phyloP scores from a whole-genome alignment of 2,888 invertebrate species.

The Ryuthela nishihirai region DNA sequence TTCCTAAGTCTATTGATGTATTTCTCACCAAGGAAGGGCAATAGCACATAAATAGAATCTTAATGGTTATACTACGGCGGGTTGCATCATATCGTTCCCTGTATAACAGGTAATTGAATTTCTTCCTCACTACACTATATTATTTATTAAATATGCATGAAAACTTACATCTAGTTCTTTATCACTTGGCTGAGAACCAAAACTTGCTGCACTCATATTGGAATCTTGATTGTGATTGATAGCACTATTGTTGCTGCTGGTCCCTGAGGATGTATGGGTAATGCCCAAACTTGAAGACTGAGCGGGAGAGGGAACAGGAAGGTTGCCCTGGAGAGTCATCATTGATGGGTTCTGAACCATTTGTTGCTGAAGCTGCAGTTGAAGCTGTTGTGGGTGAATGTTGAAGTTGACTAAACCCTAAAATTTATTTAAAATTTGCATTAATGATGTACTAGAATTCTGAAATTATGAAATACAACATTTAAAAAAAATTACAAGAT shows the following conservation, averaged over 20 bases:
- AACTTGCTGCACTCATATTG: slow-evolving; percentile 89
- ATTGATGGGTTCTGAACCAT: slow-evolving; percentile 32
- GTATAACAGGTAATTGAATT: too few relatives aligned
- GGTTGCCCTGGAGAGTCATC: slow-evolving; percentile 31
- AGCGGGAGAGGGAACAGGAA: slow-evolving; percentile 18
- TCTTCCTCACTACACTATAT: slow-evolving; percentile 21
- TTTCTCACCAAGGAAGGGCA: too few relatives aligned
- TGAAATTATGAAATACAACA: neutral
- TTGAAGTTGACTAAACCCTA: slow-evolving; percentile 38
- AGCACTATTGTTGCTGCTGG: slow-evolving; percentile 34
- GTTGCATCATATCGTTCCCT: too few relatives aligned
- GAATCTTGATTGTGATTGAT: slow-evolving; percentile 84
- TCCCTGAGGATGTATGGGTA: slow-evolving; percentile 36
- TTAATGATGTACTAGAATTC: neutral
- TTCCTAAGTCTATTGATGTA: too few relatives aligned
- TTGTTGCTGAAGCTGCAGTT: slow-evolving; percentile 37
- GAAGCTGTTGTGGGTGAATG: slow-evolving; percentile 40
- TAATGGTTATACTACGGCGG: too few relatives aligned
- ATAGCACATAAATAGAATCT: too few relatives aligned
- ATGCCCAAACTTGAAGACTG: slow-evolving; percentile 28
- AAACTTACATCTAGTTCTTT: slow-evolving; percentile 62
- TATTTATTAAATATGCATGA: slow-evolving; percentile 7
- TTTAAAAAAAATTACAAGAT: too few relatives aligned
- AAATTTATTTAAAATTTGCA: neutral
- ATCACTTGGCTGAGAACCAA: slow-evolving; percentile 93